Percentiles rank a stretch among this genome's conserved stretches.
phyloP scores from a whole-genome alignment of 2,888 invertebrate genomes.

The Teleiodes luculella region DNA sequence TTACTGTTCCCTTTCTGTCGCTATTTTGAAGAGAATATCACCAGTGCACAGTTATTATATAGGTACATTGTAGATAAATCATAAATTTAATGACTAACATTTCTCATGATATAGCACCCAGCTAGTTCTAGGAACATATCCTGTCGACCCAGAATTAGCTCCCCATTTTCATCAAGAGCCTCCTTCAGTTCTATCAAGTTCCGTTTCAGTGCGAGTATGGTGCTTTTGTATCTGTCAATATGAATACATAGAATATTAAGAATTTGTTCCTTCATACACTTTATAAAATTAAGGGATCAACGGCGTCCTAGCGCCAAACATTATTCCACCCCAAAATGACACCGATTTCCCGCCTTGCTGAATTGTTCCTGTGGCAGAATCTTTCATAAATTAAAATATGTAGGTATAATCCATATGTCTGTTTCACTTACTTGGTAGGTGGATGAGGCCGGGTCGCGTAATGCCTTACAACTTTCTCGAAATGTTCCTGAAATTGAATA shows the following conservation, averaged over 20 bases:
- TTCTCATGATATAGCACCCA: conserved; percentile 5
- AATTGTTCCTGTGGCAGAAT: no score
- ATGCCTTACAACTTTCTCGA: background rate
- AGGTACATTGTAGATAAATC: no score
- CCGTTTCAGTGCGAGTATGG: background rate
- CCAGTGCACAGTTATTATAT: no score
- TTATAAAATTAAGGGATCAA: no score
- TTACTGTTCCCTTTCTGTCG: no score
- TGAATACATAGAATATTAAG: background rate
- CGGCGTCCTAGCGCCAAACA: no score
- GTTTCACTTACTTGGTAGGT: background rate
- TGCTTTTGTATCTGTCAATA: background rate
- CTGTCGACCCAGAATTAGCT: background rate
- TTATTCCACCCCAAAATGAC: no score
- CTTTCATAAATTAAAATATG: no score
- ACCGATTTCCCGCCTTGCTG: no score
- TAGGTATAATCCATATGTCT: no score
- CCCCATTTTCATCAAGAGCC: background rate
- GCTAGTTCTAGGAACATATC: background rate
- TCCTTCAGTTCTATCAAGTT: background rate
- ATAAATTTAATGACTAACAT: conserved; percentile 4
- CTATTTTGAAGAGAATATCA: no score
- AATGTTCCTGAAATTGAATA: background rate
- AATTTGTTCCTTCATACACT: no score
- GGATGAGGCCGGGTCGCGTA: background rate